phyloP scores from a whole-genome alignment of 2,888 invertebrate species.

The Aromia moschata region DNA sequence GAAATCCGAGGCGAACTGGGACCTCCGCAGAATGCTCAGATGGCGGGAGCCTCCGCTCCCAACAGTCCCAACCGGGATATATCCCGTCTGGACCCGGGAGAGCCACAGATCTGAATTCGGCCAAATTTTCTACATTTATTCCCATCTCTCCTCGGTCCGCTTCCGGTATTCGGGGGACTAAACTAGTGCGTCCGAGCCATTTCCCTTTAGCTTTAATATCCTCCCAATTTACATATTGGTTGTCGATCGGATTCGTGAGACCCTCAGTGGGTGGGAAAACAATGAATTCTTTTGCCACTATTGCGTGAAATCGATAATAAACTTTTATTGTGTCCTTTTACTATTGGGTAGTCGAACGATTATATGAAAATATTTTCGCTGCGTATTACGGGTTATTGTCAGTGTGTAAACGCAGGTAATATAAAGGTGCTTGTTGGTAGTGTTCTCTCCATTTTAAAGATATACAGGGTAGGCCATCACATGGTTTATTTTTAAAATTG shows the following conservation, averaged over 20 bases:
- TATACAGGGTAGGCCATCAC: too few relatives aligned
- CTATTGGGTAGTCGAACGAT: too few relatives aligned
- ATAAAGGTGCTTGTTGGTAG: too few relatives aligned
- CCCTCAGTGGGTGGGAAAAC: background rate
- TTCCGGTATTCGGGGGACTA: constrained; percentile 42
- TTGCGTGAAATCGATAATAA: too few relatives aligned
- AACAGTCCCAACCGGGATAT: background rate
- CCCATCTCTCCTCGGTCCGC: constrained; percentile 27
- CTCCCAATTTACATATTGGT: constrained; percentile 30
- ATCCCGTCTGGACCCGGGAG: background rate
- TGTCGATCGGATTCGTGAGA: background rate
- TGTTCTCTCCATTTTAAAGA: too few relatives aligned
- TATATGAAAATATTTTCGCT: too few relatives aligned
- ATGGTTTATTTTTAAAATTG: too few relatives aligned
- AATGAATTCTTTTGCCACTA: too few relatives aligned
- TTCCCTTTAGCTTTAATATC: constrained; percentile 41
- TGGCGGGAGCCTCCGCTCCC: constrained; percentile 11
- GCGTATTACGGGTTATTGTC: too few relatives aligned
- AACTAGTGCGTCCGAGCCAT: constrained; percentile 46
- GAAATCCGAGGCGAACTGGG: background rate
- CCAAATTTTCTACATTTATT: constrained; percentile 14
- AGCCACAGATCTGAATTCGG: constrained; percentile 8
- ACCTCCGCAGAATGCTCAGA: constrained; percentile 10
- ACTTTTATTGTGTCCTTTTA: too few relatives aligned
- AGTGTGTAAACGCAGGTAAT: too few relatives aligned